A percentile compares a stretch with the other conserved stretches of the same genome.
Conservation (phyloP, 2,888 invertebrate genomes). For the Tuta absoluta region DNA sequence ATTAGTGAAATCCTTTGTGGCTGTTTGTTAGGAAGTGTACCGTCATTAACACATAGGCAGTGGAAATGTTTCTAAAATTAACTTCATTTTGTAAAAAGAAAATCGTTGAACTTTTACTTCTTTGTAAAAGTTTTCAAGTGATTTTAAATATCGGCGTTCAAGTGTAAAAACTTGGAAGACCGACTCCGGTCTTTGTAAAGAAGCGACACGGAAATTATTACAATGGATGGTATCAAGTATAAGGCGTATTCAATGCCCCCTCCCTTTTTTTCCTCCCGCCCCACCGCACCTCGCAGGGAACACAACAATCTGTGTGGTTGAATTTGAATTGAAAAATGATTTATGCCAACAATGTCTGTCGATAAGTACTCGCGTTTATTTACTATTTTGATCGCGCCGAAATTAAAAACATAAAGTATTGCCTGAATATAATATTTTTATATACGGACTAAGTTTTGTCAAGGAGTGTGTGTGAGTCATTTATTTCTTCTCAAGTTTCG, state of each 20-base stretch:
- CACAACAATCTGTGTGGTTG: slow-evolving; percentile 71
- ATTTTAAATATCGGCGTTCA: not conserved
- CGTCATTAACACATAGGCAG: no score
- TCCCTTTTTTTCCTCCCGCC: not conserved
- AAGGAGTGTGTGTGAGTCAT: not conserved
- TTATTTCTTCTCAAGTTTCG: not conserved
- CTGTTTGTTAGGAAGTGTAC: no score
- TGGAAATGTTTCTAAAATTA: no score
- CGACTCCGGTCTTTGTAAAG: not conserved
- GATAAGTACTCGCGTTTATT: slow-evolving; percentile 65
- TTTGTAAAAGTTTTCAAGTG: no score
- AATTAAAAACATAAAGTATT: slow-evolving; percentile 48
- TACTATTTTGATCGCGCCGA: slow-evolving; percentile 65
- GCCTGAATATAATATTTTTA: slow-evolving; percentile 54
- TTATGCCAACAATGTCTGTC: slow-evolving; percentile 72
- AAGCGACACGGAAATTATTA: slow-evolving; percentile 8
- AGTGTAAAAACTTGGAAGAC: not conserved
- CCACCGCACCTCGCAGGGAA: slow-evolving; percentile 38
- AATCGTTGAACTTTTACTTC: no score
- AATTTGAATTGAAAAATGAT: slow-evolving; percentile 79
- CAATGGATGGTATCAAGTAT: not conserved
- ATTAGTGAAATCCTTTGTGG: not conserved
- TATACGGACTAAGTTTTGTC: slow-evolving; percentile 42
- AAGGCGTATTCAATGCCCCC: not conserved
- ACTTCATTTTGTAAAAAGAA: not conserved